A percentile compares a stretch with the other conserved stretches of the same genome.
Conservation (phyloP, 2,113 vertebrate genomes). For the Siniperca chuatsi region DNA sequence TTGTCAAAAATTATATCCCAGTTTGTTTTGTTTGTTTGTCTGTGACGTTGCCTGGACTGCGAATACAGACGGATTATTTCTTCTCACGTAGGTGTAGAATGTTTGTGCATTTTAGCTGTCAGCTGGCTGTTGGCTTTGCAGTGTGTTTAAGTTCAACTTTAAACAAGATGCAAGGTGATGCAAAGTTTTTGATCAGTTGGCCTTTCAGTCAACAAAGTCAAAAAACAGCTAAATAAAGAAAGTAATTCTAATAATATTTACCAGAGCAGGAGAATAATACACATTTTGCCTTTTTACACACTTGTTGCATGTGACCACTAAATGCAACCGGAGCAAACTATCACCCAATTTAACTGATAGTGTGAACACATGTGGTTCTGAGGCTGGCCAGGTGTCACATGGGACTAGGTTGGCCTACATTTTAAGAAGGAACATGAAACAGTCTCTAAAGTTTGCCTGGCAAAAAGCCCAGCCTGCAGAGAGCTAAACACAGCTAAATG, state of each 20-base stretch:
- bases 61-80: background rate
- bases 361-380: slow-evolving; percentile 1
- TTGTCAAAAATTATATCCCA: background rate
- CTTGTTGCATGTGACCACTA: background rate
- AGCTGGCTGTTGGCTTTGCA: background rate
- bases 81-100: too few relatives aligned
- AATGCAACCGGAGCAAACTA: background rate
- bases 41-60: background rate
- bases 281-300: background rate
- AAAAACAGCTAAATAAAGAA: background rate
- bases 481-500: slow-evolving; percentile 71
- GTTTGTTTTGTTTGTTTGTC: background rate
- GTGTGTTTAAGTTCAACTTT: background rate
- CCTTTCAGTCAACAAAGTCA: background rate
- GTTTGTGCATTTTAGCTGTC: too few relatives aligned
- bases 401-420: slow-evolving; percentile 49
- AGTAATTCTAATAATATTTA: background rate
- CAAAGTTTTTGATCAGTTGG: background rate
- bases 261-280: background rate
- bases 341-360: background rate
- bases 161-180: background rate
- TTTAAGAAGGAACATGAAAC: slow-evolving; percentile 57
- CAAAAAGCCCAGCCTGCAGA: slow-evolving; percentile 54
- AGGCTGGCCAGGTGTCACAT: slow-evolving; percentile 35
- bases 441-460: slow-evolving; percentile 68